Evolutionary conservation across 2,113 vertebrate species (phyloP).

Genomic region (Sturnira hondurensis): DNA sequence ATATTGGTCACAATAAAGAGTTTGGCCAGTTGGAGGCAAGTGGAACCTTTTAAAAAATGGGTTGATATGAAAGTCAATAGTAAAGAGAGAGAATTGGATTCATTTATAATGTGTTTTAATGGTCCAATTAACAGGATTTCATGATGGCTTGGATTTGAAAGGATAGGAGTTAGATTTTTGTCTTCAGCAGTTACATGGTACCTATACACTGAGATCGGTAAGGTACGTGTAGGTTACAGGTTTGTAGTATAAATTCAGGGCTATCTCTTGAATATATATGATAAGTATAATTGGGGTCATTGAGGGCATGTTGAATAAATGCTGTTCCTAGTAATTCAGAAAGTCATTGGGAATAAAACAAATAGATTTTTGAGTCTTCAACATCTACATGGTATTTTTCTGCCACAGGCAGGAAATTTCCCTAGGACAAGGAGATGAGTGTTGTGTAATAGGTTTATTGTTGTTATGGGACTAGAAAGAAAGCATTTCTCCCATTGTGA

Average conservation of each 20-base stretch:
- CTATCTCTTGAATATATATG: not conserved
- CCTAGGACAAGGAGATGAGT: not conserved
- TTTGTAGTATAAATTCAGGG: not conserved
- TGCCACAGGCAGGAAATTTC: not conserved
- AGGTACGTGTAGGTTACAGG: rapidly evolving
- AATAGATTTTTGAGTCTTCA: not conserved
- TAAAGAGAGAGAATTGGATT: not conserved
- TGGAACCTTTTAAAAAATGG: not conserved
- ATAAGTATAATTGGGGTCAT: not conserved
- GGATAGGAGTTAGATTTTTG: not conserved
- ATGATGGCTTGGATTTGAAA: not conserved
- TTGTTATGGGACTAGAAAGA: not conserved
- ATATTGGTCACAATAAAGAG: not conserved
- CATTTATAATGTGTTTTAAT: not conserved
- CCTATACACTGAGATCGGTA: not conserved
- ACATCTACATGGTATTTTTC: not conserved
- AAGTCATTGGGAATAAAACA: not conserved
- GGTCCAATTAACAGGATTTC: not conserved
- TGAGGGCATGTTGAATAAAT: not conserved
- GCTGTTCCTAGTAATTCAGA: not conserved
- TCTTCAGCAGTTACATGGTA: not conserved
- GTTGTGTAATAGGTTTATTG: not conserved
- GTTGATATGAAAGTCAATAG: not conserved
- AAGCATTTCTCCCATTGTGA: conserved; percentile 25
- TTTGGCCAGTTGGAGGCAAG: not conserved